Conservation (phyloP, 35 echinoderm and acorn worm genomes). For the Apostichopus japonicus region DNA sequence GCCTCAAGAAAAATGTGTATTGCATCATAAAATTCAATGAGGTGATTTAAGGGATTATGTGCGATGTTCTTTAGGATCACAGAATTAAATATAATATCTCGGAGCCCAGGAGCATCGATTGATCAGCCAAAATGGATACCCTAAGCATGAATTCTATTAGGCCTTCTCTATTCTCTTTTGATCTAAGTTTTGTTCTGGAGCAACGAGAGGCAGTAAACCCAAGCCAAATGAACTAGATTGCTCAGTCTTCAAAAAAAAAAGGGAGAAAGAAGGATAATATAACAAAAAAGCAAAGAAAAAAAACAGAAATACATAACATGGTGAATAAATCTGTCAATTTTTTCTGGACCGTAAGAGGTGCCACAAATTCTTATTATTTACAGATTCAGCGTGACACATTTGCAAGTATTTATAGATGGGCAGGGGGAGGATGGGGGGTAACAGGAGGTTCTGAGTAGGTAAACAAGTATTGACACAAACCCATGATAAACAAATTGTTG, state of each 20-base stretch:
- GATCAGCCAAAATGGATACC: not conserved
- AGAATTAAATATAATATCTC: not conserved
- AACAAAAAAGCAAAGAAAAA: too few relatives aligned
- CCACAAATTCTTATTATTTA: too few relatives aligned
- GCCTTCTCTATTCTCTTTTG: not conserved
- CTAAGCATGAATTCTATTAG: not conserved
- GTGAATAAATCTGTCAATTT: too few relatives aligned
- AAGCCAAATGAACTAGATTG: not conserved
- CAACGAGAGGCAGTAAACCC: not conserved
- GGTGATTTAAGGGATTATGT: not conserved
- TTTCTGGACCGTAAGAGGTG: too few relatives aligned
- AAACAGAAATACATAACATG: too few relatives aligned
- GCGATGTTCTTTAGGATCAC: not conserved
- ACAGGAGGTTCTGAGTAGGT: too few relatives aligned
- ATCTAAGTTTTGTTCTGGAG: not conserved
- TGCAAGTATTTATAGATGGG: too few relatives aligned
- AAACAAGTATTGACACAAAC: too few relatives aligned
- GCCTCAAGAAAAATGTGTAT: not conserved
- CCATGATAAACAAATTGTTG: too few relatives aligned
- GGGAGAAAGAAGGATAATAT: not conserved
- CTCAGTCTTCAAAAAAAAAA: not conserved
- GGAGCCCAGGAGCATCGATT: not conserved
- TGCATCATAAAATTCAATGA: not conserved
- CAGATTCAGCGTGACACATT: too few relatives aligned
- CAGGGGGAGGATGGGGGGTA: too few relatives aligned